Conservation (phyloP, 2,797 vertebrate species). For the Prionace glauca region DNA sequence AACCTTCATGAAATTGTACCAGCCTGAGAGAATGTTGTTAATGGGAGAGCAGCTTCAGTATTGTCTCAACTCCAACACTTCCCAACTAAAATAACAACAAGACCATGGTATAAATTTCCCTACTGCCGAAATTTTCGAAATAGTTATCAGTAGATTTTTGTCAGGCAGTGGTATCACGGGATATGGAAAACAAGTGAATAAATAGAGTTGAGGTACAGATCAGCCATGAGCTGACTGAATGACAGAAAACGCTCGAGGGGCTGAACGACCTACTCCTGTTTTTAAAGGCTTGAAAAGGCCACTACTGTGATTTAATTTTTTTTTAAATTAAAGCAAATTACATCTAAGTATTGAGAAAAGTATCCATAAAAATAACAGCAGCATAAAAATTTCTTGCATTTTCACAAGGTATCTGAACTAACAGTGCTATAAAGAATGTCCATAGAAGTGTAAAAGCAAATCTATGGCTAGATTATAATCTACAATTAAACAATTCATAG, state of each 20-base stretch:
- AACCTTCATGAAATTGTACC: not conserved
- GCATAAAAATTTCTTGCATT: not conserved
- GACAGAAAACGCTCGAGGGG: not conserved
- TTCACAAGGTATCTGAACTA: not conserved
- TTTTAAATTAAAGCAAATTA: not conserved
- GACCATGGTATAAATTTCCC: not conserved
- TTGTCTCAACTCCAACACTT: not conserved
- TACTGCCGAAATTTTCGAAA: not conserved
- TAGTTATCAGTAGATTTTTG: not conserved
- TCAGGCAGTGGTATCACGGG: not conserved
- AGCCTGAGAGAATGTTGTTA: not conserved
- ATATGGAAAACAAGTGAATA: not conserved
- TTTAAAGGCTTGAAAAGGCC: not conserved
- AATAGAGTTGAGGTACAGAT: not conserved
- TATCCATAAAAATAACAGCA: not conserved
- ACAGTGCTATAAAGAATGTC: not conserved
- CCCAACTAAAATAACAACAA: not conserved
- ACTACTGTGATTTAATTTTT: not conserved
- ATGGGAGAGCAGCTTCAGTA: not conserved
- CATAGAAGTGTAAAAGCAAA: not conserved
- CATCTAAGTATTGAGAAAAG: not conserved
- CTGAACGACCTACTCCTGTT: not conserved
- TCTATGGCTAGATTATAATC: not conserved
- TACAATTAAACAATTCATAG: no score
- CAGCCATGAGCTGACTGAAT: not conserved